Evolutionary conservation across 1,140 invertebrate species (phyloP), one percentile per base, ranked within the genome.

Genomic region (Caenorhabditis tropicalis): DNA sequence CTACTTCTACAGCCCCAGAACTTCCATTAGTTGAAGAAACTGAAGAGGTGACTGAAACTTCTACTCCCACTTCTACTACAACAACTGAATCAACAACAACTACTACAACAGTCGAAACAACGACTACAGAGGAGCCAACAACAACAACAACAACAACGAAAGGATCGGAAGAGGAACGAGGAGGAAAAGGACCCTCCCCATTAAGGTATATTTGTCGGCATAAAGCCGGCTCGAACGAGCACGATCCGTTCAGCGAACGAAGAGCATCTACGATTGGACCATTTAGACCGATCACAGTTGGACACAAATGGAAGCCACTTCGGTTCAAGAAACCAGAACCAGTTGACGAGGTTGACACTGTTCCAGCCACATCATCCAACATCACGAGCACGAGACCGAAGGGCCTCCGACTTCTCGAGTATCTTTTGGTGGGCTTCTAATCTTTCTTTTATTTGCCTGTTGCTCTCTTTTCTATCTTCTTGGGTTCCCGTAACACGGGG

Each of bases 151-250:
- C 65, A 27, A 43, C 39, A 58, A 24, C 53, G 53, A 74, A 24
- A 46, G 65, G 65, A 74, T 74, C 65, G 65, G 65, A 74, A 74
- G 65, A 65, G 33, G n/a, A 65, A 65, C 24, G 10, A 10, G 58
- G 31, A 65, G 58, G 58, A 9, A 65, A 65, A 21, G 58, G 65
- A 24, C 65, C 65, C 29, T 27, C 65, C 65, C 65, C 65, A 74
- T 46, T 65, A 60, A 84, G 83, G 83, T 84, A 74, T 65, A 84
- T 84, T 84, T 84, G 83, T 58, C 65, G 65, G 65, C 65, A 74
- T 74, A 74, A 74, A 74, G 65, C 65, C 65, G 65, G 65, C 65
- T 74, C 65, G 65, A 74, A 74, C 65, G 65, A 74, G 65, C 65
- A 74, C 65, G 51, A 53, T 81, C 79, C 48, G 51, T 58, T 81